Percentiles rank a stretch among this genome's conserved stretches.
Evolutionary conservation across 2,113 vertebrate species (phyloP).

Genomic region (Entelurus aequoreus): DNA sequence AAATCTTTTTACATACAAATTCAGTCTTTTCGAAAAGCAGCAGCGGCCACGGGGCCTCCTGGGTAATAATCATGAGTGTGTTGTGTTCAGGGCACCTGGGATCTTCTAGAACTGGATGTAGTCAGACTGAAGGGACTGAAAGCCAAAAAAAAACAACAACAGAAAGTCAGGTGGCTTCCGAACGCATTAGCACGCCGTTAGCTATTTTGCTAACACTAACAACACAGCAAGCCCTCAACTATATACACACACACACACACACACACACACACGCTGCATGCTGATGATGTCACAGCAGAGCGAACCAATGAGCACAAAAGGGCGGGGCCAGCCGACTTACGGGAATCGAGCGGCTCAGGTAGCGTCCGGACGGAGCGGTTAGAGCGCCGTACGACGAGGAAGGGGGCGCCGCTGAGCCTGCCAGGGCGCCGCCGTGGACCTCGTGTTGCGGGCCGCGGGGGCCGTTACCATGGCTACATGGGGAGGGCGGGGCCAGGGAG

Average conservation of each 20-base stretch:
- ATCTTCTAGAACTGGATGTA: constrained; percentile 85
- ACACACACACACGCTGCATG: background rate
- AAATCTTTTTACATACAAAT: constrained; percentile 32
- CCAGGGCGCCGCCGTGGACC: constrained; percentile 79
- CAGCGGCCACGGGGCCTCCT: constrained; percentile 1
- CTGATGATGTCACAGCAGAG: constrained; percentile 24
- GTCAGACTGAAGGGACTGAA: constrained; percentile 94
- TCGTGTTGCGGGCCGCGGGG: constrained; percentile 69
- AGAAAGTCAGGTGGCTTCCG: background rate
- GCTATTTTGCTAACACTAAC: background rate
- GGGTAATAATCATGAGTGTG: constrained; percentile 13
- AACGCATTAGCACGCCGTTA: too few relatives aligned
- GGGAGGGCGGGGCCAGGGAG: constrained; percentile 50
- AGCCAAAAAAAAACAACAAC: constrained; percentile 38
- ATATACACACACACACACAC: background rate
- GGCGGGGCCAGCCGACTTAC: constrained; percentile 78
- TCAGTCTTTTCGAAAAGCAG: background rate
- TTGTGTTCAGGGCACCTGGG: constrained; percentile 31
- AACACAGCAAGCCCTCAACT: too few relatives aligned
- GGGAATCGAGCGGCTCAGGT: constrained; percentile 87
- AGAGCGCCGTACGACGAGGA: constrained; percentile 67
- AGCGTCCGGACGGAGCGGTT: constrained; percentile 74
- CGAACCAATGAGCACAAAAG: constrained; percentile 13
- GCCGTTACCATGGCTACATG: constrained; percentile 65
- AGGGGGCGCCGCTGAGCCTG: constrained; percentile 36